phyloP scores from a whole-genome alignment of 2,797 vertebrate species.

The Pseudochirops corinnae region DNA sequence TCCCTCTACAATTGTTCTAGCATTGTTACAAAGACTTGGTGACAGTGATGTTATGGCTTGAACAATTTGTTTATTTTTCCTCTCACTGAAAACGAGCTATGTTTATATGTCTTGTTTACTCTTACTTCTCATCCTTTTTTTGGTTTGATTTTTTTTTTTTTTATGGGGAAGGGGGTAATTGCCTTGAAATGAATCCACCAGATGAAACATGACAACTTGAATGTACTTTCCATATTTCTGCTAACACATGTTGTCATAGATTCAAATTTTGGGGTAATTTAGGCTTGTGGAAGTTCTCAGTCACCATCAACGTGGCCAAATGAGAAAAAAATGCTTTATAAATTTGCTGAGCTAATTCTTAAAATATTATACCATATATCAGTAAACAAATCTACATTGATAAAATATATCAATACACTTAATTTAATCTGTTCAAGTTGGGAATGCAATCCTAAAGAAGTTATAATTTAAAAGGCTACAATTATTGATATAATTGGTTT shows the following conservation, averaged over 20 bases:
- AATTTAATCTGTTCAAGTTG: too few species aligned
- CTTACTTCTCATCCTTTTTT: slow-evolving; percentile 7
- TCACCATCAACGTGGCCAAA: too few species aligned
- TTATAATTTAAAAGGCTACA: too few species aligned
- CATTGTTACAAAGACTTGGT: slow-evolving; percentile 50
- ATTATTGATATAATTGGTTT: too few species aligned
- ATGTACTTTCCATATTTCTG: neutral
- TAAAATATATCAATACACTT: too few species aligned
- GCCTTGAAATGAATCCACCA: slow-evolving; percentile 32
- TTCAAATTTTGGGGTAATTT: neutral
- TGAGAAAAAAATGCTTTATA: too few species aligned
- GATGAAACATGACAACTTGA: slow-evolving; percentile 2
- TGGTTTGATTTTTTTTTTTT: neutral
- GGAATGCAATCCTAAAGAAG: too few species aligned
- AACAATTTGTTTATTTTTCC: slow-evolving; percentile 64
- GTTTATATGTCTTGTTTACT: neutral
- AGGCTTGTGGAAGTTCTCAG: too few species aligned
- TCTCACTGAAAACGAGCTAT: slow-evolving; percentile 54
- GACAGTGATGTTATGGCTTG: slow-evolving; percentile 46
- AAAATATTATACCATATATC: too few species aligned
- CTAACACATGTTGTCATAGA: too few species aligned
- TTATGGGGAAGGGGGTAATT: neutral
- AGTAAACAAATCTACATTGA: too few species aligned
- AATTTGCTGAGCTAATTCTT: too few species aligned
- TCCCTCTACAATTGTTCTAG: slow-evolving; percentile 74